Evolutionary conservation across 2,888 invertebrate species (phyloP), one percentile per base, ranked within the genome.

Genomic region (Margaritifera margaritifera): DNA sequence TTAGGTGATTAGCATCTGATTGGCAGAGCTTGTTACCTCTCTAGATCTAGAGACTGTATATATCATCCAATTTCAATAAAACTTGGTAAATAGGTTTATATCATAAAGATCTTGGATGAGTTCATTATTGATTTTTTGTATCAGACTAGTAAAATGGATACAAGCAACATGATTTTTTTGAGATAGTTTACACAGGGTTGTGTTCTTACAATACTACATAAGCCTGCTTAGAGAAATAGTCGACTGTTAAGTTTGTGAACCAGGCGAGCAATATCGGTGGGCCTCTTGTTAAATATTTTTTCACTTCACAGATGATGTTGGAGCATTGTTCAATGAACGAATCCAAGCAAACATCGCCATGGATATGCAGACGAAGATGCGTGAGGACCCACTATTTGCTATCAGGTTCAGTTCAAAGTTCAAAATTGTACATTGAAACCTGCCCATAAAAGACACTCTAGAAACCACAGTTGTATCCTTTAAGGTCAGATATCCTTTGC

Each of bases 341-440:
- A 85, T 88, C 25, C 84, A 86, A 52, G 82, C 84, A 18, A 84
- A 88, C 62, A 84, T 87, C 66, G 86, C 85, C 25, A 95, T 97
- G 19, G 97, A 98, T 89, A 92, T 97, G 84, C 94, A 93, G 60
- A 93, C 96, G 25, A 98, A 98, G 90, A 92, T 97, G 75, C 93
- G 97, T 87, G 98, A 98, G 90, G 98, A 98, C 91, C 98, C 98
- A 0, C 90, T 98, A 55, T 93, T 96, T 87, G 92, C 94, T 4
- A 97, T 98, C 11, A 95, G 94, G 89, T 88, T 42, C 42, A 42
- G 11, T 42, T 42, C 42, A 42, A 42, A 66, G 62, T 58, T 62
- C n/a, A 50, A 65, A 15, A 22, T 62, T 20, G 0, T 8, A 42
- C 42, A 42, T 6, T 42, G 42, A 42, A 42, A 18, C 19, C 31